Percentiles rank a stretch among this genome's conserved stretches.
Evolutionary conservation across 1,140 invertebrate genomes (phyloP).

Genomic region (Drosophila aff.): DNA sequence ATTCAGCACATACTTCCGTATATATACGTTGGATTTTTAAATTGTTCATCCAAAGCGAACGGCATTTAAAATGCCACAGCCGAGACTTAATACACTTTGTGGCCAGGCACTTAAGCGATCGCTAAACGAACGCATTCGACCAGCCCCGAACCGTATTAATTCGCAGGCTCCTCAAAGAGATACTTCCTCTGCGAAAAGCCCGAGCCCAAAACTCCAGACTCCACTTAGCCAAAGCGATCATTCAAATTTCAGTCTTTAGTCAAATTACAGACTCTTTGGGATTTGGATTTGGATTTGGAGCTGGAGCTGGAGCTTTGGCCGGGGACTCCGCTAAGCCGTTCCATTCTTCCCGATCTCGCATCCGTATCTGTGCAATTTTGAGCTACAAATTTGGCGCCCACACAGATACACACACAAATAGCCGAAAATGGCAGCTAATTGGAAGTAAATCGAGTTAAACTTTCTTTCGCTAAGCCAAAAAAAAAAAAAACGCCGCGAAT

Average conservation of each 20-base stretch:
- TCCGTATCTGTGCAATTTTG: slow-evolving; percentile 67
- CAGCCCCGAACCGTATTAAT: slow-evolving; percentile 49
- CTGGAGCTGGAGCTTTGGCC: background rate
- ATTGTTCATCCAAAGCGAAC: slow-evolving; percentile 7
- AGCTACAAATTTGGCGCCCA: slow-evolving; percentile 73
- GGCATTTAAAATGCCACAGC: slow-evolving; percentile 6
- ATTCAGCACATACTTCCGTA: slow-evolving; percentile 20
- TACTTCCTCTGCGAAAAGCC: slow-evolving; percentile 20
- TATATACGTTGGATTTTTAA: background rate
- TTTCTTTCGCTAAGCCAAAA: slow-evolving; percentile 60
- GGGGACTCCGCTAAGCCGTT: slow-evolving; percentile 14
- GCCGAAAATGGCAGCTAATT: slow-evolving; percentile 80
- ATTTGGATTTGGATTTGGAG: slow-evolving; percentile 21
- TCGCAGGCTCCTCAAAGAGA: slow-evolving; percentile 26
- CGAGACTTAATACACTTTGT: slow-evolving; percentile 19
- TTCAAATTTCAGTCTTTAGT: slow-evolving; percentile 74
- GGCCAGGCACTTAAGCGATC: slow-evolving; percentile 38
- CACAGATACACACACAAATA: slow-evolving; percentile 47
- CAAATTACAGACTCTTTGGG: slow-evolving; percentile 70
- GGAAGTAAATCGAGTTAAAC: slow-evolving; percentile 77
- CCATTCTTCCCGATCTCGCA: slow-evolving; percentile 12
- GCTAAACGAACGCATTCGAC: slow-evolving; percentile 54
- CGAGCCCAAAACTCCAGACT: slow-evolving; percentile 22
- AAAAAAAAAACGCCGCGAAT: slow-evolving; percentile 51
- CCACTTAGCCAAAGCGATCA: slow-evolving; percentile 60